These are phyloP conservation scores for Ferrisia virgata DNA, from an alignment of 2,888 invertebrate genomes.

Conservation along the genomic window DNA sequence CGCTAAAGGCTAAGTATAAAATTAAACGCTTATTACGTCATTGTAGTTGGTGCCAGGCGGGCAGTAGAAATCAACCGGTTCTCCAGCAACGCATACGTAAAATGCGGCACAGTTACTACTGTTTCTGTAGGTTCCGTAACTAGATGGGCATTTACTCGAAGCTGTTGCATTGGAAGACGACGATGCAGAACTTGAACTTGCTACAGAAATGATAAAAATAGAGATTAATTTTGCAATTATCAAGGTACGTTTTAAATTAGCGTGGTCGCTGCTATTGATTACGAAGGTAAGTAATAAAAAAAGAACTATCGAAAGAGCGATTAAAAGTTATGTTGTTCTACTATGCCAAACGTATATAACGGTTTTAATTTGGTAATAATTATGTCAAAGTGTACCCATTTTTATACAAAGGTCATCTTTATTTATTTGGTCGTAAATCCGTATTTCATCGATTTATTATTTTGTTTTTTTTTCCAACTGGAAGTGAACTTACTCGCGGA, in stretches of 20 bases:
- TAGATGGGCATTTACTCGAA: slow-evolving; percentile 56
- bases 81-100: slow-evolving; percentile 62
- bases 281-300: background rate
- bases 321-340: background rate
- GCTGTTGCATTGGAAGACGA: slow-evolving; percentile 20
- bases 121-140: slow-evolving; percentile 63
- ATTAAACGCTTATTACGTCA: slow-evolving; percentile 55
- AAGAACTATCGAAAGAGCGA: background rate
- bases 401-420: background rate
- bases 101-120: slow-evolving; percentile 63
- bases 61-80: slow-evolving; percentile 63
- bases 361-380: slow-evolving; percentile 30
- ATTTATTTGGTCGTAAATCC: background rate
- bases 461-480: background rate
- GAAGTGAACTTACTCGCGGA: background rate
- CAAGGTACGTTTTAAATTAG: background rate
- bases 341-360: slow-evolving; percentile 1
- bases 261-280: background rate
- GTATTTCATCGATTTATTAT: background rate
- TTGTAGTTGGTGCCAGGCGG: slow-evolving; percentile 63
- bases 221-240: slow-evolving; percentile 24
- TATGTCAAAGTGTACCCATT: background rate
- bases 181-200: slow-evolving; percentile 29
- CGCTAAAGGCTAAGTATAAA: background rate
- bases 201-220: background rate